Base-by-base conservation (phyloP, 2,888 invertebrate species). In the Hypselothyrea guttata region DNA sequence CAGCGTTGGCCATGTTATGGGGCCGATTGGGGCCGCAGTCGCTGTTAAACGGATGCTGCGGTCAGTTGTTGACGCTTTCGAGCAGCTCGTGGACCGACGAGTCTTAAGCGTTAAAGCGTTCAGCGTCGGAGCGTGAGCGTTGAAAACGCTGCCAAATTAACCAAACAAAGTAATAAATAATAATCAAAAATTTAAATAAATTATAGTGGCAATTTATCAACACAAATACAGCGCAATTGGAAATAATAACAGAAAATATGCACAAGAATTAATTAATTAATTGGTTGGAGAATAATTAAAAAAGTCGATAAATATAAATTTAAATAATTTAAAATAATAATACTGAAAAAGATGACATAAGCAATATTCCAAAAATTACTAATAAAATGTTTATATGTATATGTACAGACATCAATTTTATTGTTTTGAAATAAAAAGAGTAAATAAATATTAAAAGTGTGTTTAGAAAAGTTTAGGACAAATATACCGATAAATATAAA, bases 1-100 rank as follows among this genome's bases (percentile, higher is more conserved):
- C 18, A n/a, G n/a, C 38, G 16, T 28, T 55, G 53, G 35, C 44
- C 57, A 47, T 53, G 37, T 13, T 35, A 59, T 49, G 49, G 82
- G 53, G 67, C 71, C 75, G 74, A 66, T n/a, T n/a, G n/a, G n/a
- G 66, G 81, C 54, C 45, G 67, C 61, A 77, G 83, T 77, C 61
- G 64, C 63, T 84, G 73, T 73, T 68, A 67, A 45, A 22, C 85
- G 77, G 77, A 77, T 84, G 77, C 85, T 77, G 77, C 71, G 78
- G 45, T 57, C 67, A 77, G 78, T 82, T 74, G 75, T 53, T 67
- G 66, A 70, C 77, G 84, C 75, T 66, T 65, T 69, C 54, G 77
- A 54, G 61, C 75, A 65, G 42, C 67, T 56, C 73, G 69, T 56
- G 51, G 73, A 66, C 49, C 75, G 75, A 54, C 64, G 60, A 34